phyloP scores from a whole-genome alignment of 1,140 invertebrate species.

The Batillaria attramentaria region DNA sequence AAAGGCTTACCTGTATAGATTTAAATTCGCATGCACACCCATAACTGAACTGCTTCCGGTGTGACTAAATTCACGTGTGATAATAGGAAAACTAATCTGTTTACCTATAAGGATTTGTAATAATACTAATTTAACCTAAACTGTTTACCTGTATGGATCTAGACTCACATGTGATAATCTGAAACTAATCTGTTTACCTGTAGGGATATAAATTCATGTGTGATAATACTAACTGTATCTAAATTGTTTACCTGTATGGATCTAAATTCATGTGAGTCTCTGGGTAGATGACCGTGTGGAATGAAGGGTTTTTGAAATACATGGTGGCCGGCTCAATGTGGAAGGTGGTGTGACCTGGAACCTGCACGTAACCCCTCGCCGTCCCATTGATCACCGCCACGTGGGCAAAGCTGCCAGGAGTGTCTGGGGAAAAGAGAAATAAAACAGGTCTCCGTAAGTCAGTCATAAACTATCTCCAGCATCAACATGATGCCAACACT shows the following conservation, averaged over 20 bases:
- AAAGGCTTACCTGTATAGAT: too few relatives aligned
- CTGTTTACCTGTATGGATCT: too few relatives aligned
- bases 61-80: too few relatives aligned
- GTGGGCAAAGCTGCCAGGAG: constrained; percentile 60
- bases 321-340: constrained; percentile 93
- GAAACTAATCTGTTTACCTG: too few relatives aligned
- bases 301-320: constrained; percentile 69
- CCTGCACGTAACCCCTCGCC: constrained; percentile 95
- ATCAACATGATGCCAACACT: not conserved
- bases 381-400: constrained; percentile 94
- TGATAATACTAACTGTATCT: too few relatives aligned
- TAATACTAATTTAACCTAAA: too few relatives aligned
- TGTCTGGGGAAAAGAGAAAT: constrained; percentile 48
- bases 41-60: too few relatives aligned
- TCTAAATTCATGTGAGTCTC: constrained; percentile 90
- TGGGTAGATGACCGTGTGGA: constrained; percentile 97
- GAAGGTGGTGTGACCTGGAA: constrained; percentile 82
- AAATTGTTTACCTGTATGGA: constrained; percentile 58
- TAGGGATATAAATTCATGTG: too few relatives aligned
- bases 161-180: too few relatives aligned
- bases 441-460: constrained; percentile 21
- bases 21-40: too few relatives aligned
- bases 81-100: too few relatives aligned
- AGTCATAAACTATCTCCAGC: not conserved
- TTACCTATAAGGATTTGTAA: too few relatives aligned